These are phyloP conservation scores for Illadopsis cleaveri DNA, from an alignment of 2,113 vertebrate genomes.

Conservation along the genomic window DNA sequence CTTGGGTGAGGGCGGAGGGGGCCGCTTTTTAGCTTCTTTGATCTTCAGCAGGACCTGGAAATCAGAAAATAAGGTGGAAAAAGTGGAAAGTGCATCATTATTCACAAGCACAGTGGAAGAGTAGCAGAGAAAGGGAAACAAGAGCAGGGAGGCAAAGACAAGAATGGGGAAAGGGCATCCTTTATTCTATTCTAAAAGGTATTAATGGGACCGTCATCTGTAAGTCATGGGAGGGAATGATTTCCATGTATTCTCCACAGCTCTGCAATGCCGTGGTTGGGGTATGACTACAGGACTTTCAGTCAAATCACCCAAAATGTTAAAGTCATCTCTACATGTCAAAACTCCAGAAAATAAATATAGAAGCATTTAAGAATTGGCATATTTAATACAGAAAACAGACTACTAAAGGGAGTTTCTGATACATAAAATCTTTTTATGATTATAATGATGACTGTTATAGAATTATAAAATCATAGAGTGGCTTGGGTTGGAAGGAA, in stretches of 20 bases:
- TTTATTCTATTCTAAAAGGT: background rate
- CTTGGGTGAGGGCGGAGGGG: slow-evolving; percentile 45
- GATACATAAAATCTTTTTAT: background rate
- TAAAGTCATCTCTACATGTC: background rate
- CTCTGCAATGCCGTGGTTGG: background rate
- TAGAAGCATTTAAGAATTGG: background rate
- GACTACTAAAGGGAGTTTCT: background rate
- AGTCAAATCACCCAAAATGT: background rate
- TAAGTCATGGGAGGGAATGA: background rate
- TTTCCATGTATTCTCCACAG: background rate
- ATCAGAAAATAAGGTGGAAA: background rate
- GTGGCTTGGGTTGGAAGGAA: background rate
- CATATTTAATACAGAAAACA: background rate
- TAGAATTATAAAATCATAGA: background rate
- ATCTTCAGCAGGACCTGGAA: slow-evolving; percentile 81
- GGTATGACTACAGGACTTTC: background rate
- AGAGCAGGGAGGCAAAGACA: background rate
- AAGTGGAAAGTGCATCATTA: background rate
- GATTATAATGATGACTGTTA: background rate
- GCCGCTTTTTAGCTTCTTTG: slow-evolving; percentile 74
- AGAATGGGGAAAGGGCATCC: background rate
- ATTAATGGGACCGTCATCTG: background rate
- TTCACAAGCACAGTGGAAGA: background rate
- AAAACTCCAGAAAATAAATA: background rate
- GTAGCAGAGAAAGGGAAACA: background rate